phyloP scores from a whole-genome alignment of 2,888 invertebrate species.

The Adelphocoris suturalis region DNA sequence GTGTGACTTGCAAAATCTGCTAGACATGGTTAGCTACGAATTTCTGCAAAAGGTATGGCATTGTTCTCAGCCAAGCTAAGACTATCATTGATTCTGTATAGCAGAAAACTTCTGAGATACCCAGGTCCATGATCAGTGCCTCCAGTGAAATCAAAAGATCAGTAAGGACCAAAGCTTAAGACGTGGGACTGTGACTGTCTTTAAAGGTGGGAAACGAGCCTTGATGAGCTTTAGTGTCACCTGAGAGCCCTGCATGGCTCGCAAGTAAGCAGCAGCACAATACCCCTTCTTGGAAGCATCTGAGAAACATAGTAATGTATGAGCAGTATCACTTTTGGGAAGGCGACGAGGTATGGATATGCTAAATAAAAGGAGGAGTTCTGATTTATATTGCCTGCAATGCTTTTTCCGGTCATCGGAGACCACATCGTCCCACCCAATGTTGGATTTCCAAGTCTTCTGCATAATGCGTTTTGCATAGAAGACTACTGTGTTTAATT shows the following conservation, averaged over 20 bases:
- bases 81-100: neutral
- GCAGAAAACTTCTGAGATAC: neutral
- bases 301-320: neutral
- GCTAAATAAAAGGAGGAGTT: neutral
- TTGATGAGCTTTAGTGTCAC: slow-evolving; percentile 60
- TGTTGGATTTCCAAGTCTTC: slow-evolving; percentile 29
- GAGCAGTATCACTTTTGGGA: neutral
- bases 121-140: no score
- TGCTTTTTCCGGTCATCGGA: neutral
- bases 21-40: no score
- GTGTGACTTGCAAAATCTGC: no score
- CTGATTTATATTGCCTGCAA: slow-evolving; percentile 33
- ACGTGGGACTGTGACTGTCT: slow-evolving; percentile 71
- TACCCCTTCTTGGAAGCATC: no score
- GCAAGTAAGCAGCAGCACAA: no score
- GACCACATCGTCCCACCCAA: slow-evolving; percentile 52
- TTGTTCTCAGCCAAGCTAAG: neutral
- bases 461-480: slow-evolving; percentile 58
- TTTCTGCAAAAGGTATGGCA: neutral
- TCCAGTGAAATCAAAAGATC: slow-evolving; percentile 48
- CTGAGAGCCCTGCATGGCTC: neutral
- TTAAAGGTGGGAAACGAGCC: slow-evolving; percentile 74
- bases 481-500: neutral
- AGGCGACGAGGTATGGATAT: slow-evolving; percentile 50
- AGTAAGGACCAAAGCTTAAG: slow-evolving; percentile 46